Base-by-base conservation (phyloP, 2,797 vertebrate species). In the Tenualosa ilisha region DNA sequence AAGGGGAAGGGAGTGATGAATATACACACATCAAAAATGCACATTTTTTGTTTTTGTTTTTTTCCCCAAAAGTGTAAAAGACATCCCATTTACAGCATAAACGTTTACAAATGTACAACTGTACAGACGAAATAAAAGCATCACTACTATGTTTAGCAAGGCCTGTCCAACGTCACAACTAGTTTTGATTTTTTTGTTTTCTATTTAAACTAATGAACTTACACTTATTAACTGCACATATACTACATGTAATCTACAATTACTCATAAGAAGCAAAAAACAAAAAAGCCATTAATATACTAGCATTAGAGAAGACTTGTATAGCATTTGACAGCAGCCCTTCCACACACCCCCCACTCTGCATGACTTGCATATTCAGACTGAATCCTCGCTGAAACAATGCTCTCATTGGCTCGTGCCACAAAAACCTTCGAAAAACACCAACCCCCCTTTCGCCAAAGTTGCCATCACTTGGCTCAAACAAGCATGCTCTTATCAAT, bases 61-160 rank as follows among this genome's bases (percentile, higher is more conserved):
- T 91, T 95, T 95, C 89, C 85, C 87, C 92, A 96, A 92, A 96
- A 96, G 96, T 94, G 93, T 97, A 97, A 97, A 97, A 97, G 96
- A 96, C 96, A 96, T 97, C 96, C 96, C 97, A 99, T 99, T 98
- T 99, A 99, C 98, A 99, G 97, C 97, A 97, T 97, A 95, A 97
- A 97, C 97, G 97, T 98, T 99, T 99, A 99, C 98, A 99, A 99
- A 99, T 99, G 96, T 99, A 99, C 98, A 99, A 97, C 97, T 99
- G 97, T 99, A 99, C 98, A 99, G 96, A 97, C 96, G 95, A 97
- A 95, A 95, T 96, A 96, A 95, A 95, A 97, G 96, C 95, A 92
- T 97, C 95, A 97, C 97, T 97, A 98, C 95, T 96, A 96, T 81
- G 97, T 97, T 97, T 96, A 97, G 97, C 97, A 97, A 98, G 96